Percentiles rank a stretch among this genome's conserved stretches.
Conservation (phyloP, 1,140 invertebrate genomes). For the Steinernema feltiae region DNA sequence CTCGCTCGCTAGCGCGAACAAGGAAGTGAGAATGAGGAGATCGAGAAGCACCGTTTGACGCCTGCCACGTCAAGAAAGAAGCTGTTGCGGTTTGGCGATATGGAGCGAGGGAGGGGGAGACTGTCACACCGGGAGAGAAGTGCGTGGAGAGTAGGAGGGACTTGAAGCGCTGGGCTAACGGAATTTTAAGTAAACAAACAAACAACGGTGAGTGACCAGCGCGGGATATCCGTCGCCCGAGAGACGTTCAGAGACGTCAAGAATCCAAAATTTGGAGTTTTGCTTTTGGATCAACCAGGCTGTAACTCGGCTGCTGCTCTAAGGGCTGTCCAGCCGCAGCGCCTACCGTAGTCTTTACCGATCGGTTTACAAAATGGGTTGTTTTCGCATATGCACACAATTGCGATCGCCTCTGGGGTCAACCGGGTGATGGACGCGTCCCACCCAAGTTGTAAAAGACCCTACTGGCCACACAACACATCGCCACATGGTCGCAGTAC, state of each 20-base stretch:
- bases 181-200: not conserved
- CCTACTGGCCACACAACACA: too few species aligned
- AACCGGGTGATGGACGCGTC: not conserved
- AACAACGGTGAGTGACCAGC: not conserved
- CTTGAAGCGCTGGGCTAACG: not conserved
- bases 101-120: too few species aligned
- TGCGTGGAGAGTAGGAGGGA: not conserved
- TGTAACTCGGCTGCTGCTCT: too few species aligned
- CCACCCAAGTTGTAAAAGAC: not conserved
- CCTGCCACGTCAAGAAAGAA: not conserved
- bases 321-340: too few species aligned
- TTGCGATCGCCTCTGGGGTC: not conserved
- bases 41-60: too few species aligned
- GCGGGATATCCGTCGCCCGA: too few species aligned
- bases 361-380: slow-evolving; percentile 2
- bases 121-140: too few species aligned
- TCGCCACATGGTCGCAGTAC: not conserved
- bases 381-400: slow-evolving; percentile 3
- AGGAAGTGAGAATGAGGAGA: too few species aligned
- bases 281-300: too few species aligned
- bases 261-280: too few species aligned
- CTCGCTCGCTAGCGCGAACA: not conserved
- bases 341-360: not conserved
- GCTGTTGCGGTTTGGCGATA: too few species aligned
- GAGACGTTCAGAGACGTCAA: too few species aligned